Conservation (phyloP, 2,888 invertebrate species). For the Mythimna impura region DNA sequence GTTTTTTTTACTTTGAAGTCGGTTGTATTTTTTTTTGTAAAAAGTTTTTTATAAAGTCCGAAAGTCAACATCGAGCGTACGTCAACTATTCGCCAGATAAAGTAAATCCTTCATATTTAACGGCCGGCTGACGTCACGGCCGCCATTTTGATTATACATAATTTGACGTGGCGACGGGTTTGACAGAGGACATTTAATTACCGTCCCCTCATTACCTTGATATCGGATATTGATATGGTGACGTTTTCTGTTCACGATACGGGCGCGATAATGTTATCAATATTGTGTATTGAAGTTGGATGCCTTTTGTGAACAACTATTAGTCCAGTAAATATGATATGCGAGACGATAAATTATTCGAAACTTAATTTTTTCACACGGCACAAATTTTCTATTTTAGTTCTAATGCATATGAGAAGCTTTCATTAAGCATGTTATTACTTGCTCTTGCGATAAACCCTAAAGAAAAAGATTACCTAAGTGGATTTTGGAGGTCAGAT, state of each 20-base stretch:
- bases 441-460: neutral
- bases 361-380: too few species aligned
- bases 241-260: constrained; percentile 66
- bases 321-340: neutral
- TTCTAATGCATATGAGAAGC: neutral
- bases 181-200: constrained; percentile 90
- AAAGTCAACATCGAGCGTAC: constrained; percentile 49
- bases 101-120: constrained; percentile 74
- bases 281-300: neutral
- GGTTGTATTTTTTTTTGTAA: too few species aligned
- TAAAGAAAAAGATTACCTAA: neutral
- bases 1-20: too few species aligned
- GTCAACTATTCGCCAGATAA: constrained; percentile 70
- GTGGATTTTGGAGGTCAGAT: neutral
- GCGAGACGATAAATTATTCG: neutral
- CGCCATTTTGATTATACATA: constrained; percentile 85
- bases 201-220: constrained; percentile 88
- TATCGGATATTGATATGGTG: constrained; percentile 85
- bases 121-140: constrained; percentile 75
- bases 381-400: neutral
- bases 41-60: too few species aligned
- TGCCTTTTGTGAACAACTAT: neutral
- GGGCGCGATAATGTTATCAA: constrained; percentile 47
- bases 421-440: neutral
- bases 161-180: constrained; percentile 86